phyloP scores from a whole-genome alignment of 2,888 invertebrate genomes.

The Drosophila histrio region DNA sequence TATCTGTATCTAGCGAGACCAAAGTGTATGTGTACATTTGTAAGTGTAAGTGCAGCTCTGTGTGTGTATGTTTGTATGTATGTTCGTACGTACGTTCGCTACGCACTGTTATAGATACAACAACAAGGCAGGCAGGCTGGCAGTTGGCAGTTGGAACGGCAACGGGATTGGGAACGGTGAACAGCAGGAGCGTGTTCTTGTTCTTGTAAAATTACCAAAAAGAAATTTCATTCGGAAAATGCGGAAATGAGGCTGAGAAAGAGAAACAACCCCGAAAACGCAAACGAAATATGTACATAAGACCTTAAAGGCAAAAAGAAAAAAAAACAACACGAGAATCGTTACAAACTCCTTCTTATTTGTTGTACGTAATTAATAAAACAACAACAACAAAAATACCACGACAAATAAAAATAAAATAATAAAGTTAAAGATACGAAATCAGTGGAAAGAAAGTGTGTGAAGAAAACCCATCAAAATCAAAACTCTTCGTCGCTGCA shows the following conservation, averaged over 20 bases:
- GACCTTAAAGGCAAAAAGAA: conserved; percentile 45
- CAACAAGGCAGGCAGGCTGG: conserved; percentile 54
- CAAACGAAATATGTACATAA: conserved; percentile 51
- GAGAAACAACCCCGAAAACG: conserved; percentile 73
- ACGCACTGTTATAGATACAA: conserved; percentile 77
- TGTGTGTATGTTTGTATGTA: conserved; percentile 26
- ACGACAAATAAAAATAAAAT: conserved; percentile 14
- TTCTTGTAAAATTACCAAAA: conserved; percentile 79
- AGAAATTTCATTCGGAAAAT: conserved; percentile 77
- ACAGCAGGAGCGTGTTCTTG: conserved; percentile 66
- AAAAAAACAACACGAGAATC: conserved; percentile 34
- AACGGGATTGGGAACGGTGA: conserved; percentile 36
- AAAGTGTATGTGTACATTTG: conserved; percentile 28
- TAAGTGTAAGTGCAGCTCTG: conserved; percentile 45
- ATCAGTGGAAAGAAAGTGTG: conserved; percentile 68
- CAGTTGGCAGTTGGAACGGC: conserved; percentile 24
- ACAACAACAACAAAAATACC: conserved; percentile 31
- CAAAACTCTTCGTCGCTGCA: conserved; percentile 54
- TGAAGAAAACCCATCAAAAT: conserved; percentile 51
- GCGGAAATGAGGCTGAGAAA: conserved; percentile 75
- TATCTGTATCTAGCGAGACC: conserved; percentile 51
- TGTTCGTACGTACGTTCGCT: conserved; percentile 49
- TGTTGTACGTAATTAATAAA: conserved; percentile 51
- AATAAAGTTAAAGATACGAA: conserved; percentile 26
- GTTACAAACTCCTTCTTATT: conserved; percentile 26